These are phyloP conservation scores for Drosophila triauraria DNA, from an alignment of 1,140 invertebrate species.

Conservation along the genomic window DNA sequence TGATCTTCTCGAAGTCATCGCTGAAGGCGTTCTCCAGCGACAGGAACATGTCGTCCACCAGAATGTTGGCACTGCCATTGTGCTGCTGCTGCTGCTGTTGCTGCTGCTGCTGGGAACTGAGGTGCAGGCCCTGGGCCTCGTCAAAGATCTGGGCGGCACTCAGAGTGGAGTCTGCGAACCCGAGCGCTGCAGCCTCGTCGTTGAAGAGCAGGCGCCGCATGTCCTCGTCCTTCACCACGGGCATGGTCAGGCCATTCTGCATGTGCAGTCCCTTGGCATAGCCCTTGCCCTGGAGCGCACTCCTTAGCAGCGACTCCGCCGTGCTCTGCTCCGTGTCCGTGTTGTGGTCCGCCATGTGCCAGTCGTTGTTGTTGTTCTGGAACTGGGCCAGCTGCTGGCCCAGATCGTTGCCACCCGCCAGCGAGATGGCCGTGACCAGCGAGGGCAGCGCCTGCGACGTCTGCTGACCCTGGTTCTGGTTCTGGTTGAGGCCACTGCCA, in stretches of 20 bases:
- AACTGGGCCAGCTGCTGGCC: slow-evolving; percentile 85
- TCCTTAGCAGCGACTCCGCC: slow-evolving; percentile 91
- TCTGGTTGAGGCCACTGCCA: slow-evolving; percentile 57
- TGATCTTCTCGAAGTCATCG: slow-evolving; percentile 91
- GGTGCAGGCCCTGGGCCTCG: slow-evolving; percentile 65
- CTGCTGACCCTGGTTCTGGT: slow-evolving; percentile 33
- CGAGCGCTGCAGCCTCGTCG: slow-evolving; percentile 78
- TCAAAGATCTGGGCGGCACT: slow-evolving; percentile 80
- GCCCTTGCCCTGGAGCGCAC: slow-evolving; percentile 91
- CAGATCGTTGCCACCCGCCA: slow-evolving; percentile 85
- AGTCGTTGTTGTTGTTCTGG: slow-evolving; percentile 92
- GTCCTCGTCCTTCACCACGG: slow-evolving; percentile 85
- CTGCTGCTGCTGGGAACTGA: slow-evolving; percentile 65
- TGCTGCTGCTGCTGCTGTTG: slow-evolving; percentile 65
- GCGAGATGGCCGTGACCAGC: slow-evolving; percentile 84
- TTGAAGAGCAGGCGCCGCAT: slow-evolving; percentile 85
- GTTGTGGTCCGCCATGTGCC: slow-evolving; percentile 91
- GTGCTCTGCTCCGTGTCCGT: slow-evolving; percentile 87
- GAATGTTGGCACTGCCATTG: slow-evolving; percentile 79
- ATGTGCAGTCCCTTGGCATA: slow-evolving; percentile 86
- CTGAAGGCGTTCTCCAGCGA: slow-evolving; percentile 89
- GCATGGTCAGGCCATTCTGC: slow-evolving; percentile 86
- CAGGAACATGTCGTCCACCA: slow-evolving; percentile 90
- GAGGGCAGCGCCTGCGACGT: slow-evolving; percentile 80
- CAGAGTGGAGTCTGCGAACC: slow-evolving; percentile 80